Evolutionary conservation across 2,113 vertebrate genomes (phyloP).

Genomic region (Oryzias javanicus): DNA sequence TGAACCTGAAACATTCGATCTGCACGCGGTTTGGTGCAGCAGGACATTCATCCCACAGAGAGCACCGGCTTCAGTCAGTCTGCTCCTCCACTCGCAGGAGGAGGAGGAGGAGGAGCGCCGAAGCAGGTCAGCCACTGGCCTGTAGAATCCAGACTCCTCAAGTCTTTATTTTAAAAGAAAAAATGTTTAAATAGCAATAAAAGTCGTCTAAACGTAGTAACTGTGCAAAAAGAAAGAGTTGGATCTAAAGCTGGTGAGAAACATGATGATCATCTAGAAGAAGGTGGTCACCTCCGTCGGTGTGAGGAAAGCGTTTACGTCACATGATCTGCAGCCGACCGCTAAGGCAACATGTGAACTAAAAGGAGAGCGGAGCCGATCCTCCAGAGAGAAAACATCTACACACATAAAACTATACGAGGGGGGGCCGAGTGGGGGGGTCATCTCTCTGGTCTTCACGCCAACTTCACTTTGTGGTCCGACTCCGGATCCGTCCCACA

Average conservation of each 20-base stretch:
- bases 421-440: constrained; percentile 23
- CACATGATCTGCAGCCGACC: constrained; percentile 70
- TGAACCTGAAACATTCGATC: too few relatives aligned
- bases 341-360: constrained; percentile 82
- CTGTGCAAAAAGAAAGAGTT: constrained; percentile 67
- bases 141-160: constrained; percentile 33
- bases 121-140: constrained; percentile 19
- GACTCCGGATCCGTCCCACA: neutral
- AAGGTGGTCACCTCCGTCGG: too few relatives aligned
- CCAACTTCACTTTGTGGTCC: too few relatives aligned
- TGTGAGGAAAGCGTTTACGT: constrained; percentile 18
- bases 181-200: constrained; percentile 34
- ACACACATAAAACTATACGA: constrained; percentile 57
- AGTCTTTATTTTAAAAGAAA: constrained; percentile 39
- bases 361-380: constrained; percentile 52
- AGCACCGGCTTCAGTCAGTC: constrained; percentile 51
- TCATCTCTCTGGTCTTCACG: neutral
- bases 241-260: constrained; percentile 32
- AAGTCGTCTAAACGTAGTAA: constrained; percentile 44
- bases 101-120: constrained; percentile 24
- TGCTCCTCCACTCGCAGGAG: constrained; percentile 9
- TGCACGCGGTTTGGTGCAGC: too few relatives aligned
- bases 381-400: too few relatives aligned
- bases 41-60: too few relatives aligned
- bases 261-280: constrained; percentile 27